phyloP scores from a whole-genome alignment of 2,797 vertebrate genomes.

The Sebastes baramenuke region DNA sequence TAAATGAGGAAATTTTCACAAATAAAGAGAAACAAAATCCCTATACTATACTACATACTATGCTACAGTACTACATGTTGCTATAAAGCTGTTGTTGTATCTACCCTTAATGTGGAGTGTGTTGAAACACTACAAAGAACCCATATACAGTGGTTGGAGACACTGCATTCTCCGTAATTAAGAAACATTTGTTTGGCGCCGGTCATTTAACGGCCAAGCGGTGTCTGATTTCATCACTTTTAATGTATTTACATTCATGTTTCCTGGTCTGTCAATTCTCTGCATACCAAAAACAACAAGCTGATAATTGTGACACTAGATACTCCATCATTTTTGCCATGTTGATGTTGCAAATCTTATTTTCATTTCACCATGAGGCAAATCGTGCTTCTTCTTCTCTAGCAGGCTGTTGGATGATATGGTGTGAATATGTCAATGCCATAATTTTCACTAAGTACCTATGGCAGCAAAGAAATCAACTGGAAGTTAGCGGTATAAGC shows the following conservation, averaged over 20 bases:
- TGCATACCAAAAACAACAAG: background rate
- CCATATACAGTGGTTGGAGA: background rate
- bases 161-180: background rate
- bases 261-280: background rate
- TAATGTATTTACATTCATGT: background rate
- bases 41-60: background rate
- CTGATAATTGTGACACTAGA: background rate
- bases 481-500: slow-evolving; percentile 7
- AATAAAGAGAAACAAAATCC: background rate
- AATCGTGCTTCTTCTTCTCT: background rate
- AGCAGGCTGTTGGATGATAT: background rate
- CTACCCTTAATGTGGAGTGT: background rate
- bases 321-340: background rate
- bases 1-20: background rate
- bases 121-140: background rate
- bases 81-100: background rate
- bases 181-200: background rate
- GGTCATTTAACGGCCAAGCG: background rate
- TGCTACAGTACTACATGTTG: background rate
- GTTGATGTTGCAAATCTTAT: slow-evolving; percentile 1
- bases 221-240: background rate
- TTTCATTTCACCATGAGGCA: background rate
- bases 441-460: slow-evolving; percentile 12
- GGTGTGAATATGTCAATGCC: slow-evolving; percentile 2
- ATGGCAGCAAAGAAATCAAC: background rate